Evolutionary conservation across 2,113 vertebrate species (phyloP), one percentile per base, ranked within the genome.

Genomic region (Corapipo altera): DNA sequence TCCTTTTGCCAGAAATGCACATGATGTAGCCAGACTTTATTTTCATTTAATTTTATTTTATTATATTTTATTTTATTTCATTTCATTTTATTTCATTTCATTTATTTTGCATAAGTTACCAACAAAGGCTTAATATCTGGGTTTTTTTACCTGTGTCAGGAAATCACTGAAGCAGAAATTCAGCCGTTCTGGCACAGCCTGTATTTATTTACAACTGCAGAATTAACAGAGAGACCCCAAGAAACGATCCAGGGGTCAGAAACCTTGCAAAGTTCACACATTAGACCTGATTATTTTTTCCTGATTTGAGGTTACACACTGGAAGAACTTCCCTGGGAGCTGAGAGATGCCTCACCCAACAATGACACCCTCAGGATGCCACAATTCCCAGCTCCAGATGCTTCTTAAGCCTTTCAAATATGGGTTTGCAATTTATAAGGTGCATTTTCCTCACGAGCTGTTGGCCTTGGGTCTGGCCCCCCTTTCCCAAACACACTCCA

Each of bases 1-100:
- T 91, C 33, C 72, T 89, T 85, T 84, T 92, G 59, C 86, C 73
- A 95, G 84, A 78, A 92, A 89, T 23, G 41, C 55, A 61, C 46
- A 39, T 32, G 61, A 85, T 24, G 41, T 44, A 78, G 57, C 57
- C 61, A 71, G 71, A 33, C 22, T 27, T 8, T 22, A 5, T 37
- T 77, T 39, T 67, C 30, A 30, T 62, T 71, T 39, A 11, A 54
- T 17, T 28, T 28, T 27, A 52, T 52, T 52, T 28, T 16, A 54
- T 54, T 35, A 11, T 32, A 37, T 23, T 59, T 35, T 4, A 59
- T 35, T 78, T 35, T 72, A 3, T 21, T 79, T 54, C 39, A 41
- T 41, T 4, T 28, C 28, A 0, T 9, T 17, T 65, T 26, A 18
- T 49, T 71, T n/a, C 11, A 21, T 64, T n/a, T 37, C 20, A 20